Conservation (phyloP, 2,113 vertebrate genomes). For the Oceanites oceanicus region DNA sequence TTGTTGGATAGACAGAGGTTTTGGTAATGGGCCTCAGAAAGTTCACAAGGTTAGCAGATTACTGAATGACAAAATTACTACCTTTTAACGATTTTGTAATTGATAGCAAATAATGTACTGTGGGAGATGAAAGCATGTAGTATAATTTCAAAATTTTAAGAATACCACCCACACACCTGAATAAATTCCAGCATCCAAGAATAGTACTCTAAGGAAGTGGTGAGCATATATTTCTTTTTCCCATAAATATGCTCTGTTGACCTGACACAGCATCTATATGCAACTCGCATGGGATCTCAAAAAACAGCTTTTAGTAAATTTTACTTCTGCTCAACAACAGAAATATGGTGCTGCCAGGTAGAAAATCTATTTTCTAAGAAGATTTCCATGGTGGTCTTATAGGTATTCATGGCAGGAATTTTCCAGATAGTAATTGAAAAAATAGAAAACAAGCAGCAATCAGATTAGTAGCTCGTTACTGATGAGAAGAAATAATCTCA, state of each 20-base stretch:
- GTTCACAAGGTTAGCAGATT: neutral
- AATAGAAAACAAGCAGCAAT: neutral
- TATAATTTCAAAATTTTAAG: neutral
- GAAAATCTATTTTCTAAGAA: neutral
- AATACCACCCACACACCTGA: neutral
- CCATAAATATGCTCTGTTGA: neutral
- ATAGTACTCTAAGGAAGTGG: neutral
- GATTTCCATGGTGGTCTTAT: neutral
- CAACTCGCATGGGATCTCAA: neutral
- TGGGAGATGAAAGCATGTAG: neutral
- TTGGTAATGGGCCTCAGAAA: neutral
- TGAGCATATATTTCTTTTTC: neutral
- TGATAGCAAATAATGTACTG: neutral
- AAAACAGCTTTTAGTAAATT: neutral
- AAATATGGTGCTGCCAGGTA: neutral
- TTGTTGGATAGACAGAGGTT: neutral
- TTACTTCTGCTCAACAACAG: neutral
- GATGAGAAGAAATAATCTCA: neutral
- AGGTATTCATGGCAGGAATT: neutral
- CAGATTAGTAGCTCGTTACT: neutral
- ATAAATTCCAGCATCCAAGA: neutral
- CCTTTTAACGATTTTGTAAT: neutral
- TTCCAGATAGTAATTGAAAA: neutral
- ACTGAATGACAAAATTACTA: neutral
- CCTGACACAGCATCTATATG: neutral